Evolutionary conservation across 2,113 vertebrate genomes (phyloP).

Genomic region (Ahaetulla prasina): DNA sequence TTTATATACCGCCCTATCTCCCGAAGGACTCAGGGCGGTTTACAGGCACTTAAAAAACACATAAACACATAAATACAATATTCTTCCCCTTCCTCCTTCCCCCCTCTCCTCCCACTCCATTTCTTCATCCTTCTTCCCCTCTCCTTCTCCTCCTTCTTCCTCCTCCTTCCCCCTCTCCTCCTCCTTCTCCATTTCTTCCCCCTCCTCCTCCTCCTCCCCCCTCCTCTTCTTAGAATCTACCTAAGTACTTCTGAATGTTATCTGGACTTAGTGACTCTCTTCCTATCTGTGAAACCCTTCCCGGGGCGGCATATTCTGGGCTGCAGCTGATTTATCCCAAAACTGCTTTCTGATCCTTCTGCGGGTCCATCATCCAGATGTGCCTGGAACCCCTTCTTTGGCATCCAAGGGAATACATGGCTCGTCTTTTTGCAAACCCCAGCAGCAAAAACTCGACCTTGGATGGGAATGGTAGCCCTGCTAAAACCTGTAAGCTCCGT

Average conservation of each 20-base stretch:
- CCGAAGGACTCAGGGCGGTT: no score
- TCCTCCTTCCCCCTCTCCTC: no score
- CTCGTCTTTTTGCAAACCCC: background rate
- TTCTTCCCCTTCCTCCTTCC: no score
- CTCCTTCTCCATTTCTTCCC: no score
- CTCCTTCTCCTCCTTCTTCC: no score
- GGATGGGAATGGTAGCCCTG: background rate
- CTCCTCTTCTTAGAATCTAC: no score
- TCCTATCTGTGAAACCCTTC: background rate
- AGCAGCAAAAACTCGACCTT: background rate
- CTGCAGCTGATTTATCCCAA: background rate
- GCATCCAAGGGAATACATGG: background rate
- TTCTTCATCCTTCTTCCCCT: fast-evolving
- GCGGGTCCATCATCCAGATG: no score
- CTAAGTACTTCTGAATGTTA: background rate
- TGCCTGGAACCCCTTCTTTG: background rate
- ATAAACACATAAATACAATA: no score
- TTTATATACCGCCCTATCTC: no score
- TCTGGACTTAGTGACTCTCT: background rate
- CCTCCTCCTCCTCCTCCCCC: no score
- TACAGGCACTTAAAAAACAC: no score
- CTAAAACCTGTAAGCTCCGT: background rate
- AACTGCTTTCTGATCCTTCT: background rate
- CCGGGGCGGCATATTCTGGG: background rate
- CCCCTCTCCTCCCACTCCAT: no score